These are phyloP conservation scores for Acrocera orbiculus DNA, from an alignment of 2,888 invertebrate genomes.

Conservation along the genomic window DNA sequence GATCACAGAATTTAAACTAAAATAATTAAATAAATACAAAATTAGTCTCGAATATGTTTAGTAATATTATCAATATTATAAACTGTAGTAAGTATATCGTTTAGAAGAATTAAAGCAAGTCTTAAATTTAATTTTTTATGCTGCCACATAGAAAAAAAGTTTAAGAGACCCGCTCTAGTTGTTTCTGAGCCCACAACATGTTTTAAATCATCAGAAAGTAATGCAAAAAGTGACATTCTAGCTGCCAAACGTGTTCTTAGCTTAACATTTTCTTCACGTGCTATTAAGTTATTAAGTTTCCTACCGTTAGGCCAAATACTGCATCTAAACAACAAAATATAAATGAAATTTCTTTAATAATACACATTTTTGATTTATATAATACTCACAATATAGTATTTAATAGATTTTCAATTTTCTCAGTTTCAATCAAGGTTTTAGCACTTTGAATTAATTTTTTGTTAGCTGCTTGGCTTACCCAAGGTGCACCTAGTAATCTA, in stretches of 20 bases:
- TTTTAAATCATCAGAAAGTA: constrained; percentile 44
- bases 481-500: constrained; percentile 32
- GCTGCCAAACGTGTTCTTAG: constrained; percentile 58
- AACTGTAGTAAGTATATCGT: constrained; percentile 36
- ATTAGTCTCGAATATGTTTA: constrained; percentile 12
- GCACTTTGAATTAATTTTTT: constrained; percentile 64
- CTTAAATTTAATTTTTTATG: constrained; percentile 38
- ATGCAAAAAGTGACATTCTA: constrained; percentile 57
- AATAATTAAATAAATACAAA: neutral
- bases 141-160: constrained; percentile 42
- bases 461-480: constrained; percentile 65
- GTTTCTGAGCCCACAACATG: constrained; percentile 42
- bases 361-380: neutral
- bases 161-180: constrained; percentile 36
- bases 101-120: constrained; percentile 38
- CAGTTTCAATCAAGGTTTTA: constrained; percentile 55
- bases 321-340: constrained; percentile 27
- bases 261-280: constrained; percentile 20
- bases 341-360: neutral
- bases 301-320: constrained; percentile 43
- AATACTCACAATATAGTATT: constrained; percentile 11
- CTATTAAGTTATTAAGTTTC: constrained; percentile 7
- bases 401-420: constrained; percentile 46
- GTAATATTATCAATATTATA: constrained; percentile 26
- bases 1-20: neutral